These are phyloP conservation scores for Spondyliosoma cantharus DNA, from an alignment of 2,797 vertebrate species.

Conservation along the genomic window DNA sequence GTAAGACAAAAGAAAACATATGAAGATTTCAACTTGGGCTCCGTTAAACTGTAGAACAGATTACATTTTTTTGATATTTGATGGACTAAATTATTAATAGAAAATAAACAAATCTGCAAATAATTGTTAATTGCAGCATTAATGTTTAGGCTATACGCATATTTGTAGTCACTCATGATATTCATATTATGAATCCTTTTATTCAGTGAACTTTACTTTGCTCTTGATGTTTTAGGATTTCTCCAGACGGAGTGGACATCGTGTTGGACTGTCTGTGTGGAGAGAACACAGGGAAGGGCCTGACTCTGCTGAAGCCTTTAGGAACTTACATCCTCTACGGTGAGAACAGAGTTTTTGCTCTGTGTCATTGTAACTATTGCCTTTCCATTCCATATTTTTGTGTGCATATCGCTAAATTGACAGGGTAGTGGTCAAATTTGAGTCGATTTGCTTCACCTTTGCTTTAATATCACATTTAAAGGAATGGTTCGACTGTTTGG, in stretches of 20 bases:
- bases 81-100: not conserved
- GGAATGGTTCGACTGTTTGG: not conserved
- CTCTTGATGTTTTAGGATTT: slow-evolving; percentile 86
- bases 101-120: not conserved
- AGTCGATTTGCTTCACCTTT: not conserved
- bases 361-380: not conserved
- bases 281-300: slow-evolving; percentile 96
- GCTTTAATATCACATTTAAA: not conserved
- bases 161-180: not conserved
- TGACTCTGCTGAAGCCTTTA: slow-evolving; percentile 94
- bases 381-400: slow-evolving; percentile 1
- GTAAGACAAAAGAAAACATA: not conserved
- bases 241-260: slow-evolving; percentile 95
- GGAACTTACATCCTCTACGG: slow-evolving; percentile 98
- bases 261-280: slow-evolving; percentile 97
- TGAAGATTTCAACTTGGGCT: not conserved
- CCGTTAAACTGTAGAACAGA: not conserved
- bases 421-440: not conserved
- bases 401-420: not conserved
- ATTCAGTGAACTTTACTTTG: slow-evolving; percentile 18
- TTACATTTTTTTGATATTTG: not conserved
- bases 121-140: not conserved
- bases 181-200: not conserved
- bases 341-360: slow-evolving; percentile 73
- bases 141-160: not conserved